phyloP scores from a whole-genome alignment of 2,797 vertebrate genomes.

The Euthynnus affinis region DNA sequence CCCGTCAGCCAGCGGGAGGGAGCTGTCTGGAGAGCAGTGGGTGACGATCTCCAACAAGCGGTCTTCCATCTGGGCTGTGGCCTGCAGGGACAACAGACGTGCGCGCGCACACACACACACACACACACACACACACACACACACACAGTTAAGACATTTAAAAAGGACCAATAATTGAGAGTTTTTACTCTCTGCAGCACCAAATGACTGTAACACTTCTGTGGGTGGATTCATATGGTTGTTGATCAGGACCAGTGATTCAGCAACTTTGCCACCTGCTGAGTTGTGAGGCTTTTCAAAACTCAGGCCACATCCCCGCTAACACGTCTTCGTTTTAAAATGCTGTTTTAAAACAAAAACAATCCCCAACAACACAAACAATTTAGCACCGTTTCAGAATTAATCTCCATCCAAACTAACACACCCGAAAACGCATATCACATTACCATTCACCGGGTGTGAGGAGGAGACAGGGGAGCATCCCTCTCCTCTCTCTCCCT shows the following conservation, averaged over 20 bases:
- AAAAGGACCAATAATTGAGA: neutral
- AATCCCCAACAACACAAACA: too few species aligned
- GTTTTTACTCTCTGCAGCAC: slow-evolving; percentile 16
- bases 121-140: slow-evolving; percentile 31
- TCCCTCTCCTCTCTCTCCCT: too few species aligned
- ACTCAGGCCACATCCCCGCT: neutral
- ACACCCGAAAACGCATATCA: too few species aligned
- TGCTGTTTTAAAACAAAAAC: neutral
- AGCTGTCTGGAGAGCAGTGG: slow-evolving; percentile 88
- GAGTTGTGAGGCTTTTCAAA: slow-evolving; percentile 4
- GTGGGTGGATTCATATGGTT: slow-evolving; percentile 25
- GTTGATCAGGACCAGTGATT: slow-evolving; percentile 10
- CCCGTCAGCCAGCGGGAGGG: slow-evolving; percentile 93
- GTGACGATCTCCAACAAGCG: slow-evolving; percentile 92
- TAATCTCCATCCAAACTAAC: too few species aligned
- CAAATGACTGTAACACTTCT: slow-evolving; percentile 20
- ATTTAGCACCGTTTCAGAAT: too few species aligned
- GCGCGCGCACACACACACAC: slow-evolving; percentile 28
- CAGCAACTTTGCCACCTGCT: slow-evolving; percentile 23
- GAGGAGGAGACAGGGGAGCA: too few species aligned
- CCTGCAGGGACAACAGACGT: slow-evolving; percentile 80
- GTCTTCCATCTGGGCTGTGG: slow-evolving; percentile 98
- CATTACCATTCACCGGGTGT: too few species aligned
- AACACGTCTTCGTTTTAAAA: too few species aligned
- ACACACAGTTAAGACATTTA: slow-evolving; percentile 36